A percentile compares a stretch with the other conserved stretches of the same genome.
Evolutionary conservation across 30 jellyfish, hydroid and myxozoan species (phyloP).

Genomic region (Cassiopea andromeda): DNA sequence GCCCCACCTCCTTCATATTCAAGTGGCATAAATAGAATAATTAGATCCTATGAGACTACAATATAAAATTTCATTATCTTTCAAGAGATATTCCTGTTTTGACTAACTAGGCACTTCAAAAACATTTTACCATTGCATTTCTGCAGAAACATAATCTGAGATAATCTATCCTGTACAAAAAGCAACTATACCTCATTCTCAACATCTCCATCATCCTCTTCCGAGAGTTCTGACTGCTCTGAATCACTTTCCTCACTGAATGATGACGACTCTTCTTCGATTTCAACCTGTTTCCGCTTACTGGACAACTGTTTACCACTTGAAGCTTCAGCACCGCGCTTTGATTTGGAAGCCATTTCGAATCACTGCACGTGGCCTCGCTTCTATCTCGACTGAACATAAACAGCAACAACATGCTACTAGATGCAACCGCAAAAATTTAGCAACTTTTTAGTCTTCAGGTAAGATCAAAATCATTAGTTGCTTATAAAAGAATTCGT

Average conservation of each 20-base stretch:
- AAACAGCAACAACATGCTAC: background rate
- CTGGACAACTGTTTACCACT: background rate
- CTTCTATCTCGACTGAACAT: background rate
- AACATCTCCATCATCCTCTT: slow-evolving; percentile 26
- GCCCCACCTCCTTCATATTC: too few relatives aligned
- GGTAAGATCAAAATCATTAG: too few relatives aligned
- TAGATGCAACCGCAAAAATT: too few relatives aligned
- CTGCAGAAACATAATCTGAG: too few relatives aligned
- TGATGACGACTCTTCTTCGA: slow-evolving; percentile 6
- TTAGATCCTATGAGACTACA: too few relatives aligned
- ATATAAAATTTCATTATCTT: too few relatives aligned
- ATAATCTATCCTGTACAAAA: background rate
- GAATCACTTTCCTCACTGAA: slow-evolving; percentile 23
- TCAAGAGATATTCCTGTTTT: too few relatives aligned
- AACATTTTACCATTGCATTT: too few relatives aligned
- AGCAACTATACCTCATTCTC: slow-evolving; percentile 1
- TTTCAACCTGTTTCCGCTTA: slow-evolving; percentile 3
- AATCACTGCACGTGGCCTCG: slow-evolving; percentile 21
- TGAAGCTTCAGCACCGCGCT: background rate
- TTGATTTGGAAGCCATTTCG: slow-evolving; percentile 43
- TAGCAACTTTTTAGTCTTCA: too few relatives aligned
- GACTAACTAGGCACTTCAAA: too few relatives aligned
- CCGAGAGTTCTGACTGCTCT: slow-evolving; percentile 2
- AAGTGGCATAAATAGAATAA: too few relatives aligned
- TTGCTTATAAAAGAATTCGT: too few relatives aligned